Percentiles rank a stretch among this genome's conserved stretches.
phyloP scores from a whole-genome alignment of 2,113 vertebrate genomes.

The Mesocricetus auratus region DNA sequence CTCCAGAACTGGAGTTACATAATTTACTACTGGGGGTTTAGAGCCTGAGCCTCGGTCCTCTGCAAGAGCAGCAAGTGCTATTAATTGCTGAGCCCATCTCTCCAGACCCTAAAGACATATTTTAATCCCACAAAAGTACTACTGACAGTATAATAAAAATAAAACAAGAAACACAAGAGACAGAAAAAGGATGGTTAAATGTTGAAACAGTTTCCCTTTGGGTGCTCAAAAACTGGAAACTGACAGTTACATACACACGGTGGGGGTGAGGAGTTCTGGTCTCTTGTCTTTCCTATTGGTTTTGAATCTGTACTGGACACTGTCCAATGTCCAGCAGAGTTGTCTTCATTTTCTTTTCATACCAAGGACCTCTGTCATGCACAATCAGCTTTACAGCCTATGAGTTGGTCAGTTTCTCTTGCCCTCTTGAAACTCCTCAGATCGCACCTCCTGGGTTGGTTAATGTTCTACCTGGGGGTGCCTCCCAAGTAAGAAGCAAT shows the following conservation, averaged over 20 bases:
- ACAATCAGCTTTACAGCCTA: not conserved
- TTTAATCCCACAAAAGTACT: not conserved
- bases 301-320: too few species aligned
- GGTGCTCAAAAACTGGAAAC: not conserved
- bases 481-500: not conserved
- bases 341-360: not conserved
- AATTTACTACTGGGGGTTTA: too few species aligned
- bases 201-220: not conserved
- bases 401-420: not conserved
- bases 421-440: not conserved
- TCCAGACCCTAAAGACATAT: not conserved
- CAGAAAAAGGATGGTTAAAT: not conserved
- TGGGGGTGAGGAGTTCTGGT: accelerated
- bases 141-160: not conserved
- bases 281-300: not conserved
- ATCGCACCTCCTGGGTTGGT: not conserved
- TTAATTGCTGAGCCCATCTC: not conserved
- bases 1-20: not conserved
- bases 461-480: not conserved
- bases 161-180: not conserved
- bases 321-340: not conserved
- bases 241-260: not conserved
- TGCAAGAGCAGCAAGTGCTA: not conserved
- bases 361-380: not conserved
- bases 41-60: not conserved